Evolutionary conservation across 2,797 vertebrate species (phyloP).

Genomic region (Delichon dasypus): DNA sequence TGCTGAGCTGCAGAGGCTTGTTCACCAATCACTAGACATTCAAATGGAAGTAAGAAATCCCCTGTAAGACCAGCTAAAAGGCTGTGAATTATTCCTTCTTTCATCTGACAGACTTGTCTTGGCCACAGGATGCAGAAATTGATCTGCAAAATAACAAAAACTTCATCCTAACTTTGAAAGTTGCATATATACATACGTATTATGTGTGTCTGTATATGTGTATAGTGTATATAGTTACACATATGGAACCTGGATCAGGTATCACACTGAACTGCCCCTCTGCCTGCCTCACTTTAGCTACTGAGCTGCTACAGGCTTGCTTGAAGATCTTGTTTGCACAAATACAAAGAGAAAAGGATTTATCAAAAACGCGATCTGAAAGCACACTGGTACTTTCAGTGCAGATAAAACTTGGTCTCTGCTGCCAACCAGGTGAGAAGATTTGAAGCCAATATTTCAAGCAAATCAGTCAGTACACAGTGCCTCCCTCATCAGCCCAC

Average conservation of each 20-base stretch:
- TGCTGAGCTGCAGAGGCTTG: constrained; percentile 58
- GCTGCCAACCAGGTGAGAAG: background rate
- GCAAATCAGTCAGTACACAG: background rate
- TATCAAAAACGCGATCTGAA: background rate
- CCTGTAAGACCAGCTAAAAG: constrained; percentile 63
- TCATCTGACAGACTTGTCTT: constrained; percentile 53
- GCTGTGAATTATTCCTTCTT: constrained; percentile 62
- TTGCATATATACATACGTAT: background rate
- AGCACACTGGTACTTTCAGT: background rate
- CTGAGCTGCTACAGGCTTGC: background rate
- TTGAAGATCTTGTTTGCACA: background rate
- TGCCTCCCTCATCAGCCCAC: background rate
- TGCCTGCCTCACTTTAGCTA: background rate
- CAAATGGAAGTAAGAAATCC: constrained; percentile 43
- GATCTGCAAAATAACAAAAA: background rate
- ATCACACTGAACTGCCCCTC: background rate
- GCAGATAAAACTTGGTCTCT: background rate
- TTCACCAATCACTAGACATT: constrained; percentile 54
- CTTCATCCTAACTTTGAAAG: background rate
- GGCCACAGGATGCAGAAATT: constrained; percentile 16
- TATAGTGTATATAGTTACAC: background rate
- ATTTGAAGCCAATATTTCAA: background rate
- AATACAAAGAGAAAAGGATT: background rate
- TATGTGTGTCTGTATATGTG: background rate
- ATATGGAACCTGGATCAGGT: background rate